These are phyloP conservation scores for Hycleus cichorii DNA, from an alignment of 1,140 invertebrate genomes.

Conservation along the genomic window DNA sequence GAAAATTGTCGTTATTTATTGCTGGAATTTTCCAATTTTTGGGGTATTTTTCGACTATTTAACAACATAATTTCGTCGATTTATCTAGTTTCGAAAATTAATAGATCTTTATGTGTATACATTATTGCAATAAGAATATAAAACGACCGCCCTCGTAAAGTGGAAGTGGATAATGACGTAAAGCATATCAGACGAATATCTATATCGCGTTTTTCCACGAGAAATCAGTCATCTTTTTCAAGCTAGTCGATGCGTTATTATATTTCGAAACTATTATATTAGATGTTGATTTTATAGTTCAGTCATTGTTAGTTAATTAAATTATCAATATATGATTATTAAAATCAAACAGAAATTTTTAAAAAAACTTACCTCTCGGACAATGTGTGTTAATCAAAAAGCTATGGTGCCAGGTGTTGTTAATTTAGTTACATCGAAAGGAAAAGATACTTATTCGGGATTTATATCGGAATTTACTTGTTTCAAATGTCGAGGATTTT, in stretches of 20 bases:
- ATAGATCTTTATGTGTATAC: no score
- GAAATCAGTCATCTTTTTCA: conserved; percentile 6
- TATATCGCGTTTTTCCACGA: conserved; percentile 4
- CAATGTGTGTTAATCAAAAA: conserved; percentile 37
- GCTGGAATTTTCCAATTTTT: neutral
- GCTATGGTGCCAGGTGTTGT: conserved; percentile 39
- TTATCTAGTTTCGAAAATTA: neutral
- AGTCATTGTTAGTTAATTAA: no score
- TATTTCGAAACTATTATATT: no score
- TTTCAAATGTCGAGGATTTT: conserved; percentile 34
- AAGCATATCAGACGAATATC: conserved; percentile 4
- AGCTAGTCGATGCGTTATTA: no score
- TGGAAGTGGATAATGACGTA: conserved; percentile 12
- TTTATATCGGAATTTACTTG: conserved; percentile 38
- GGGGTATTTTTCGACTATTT: conserved; percentile 1
- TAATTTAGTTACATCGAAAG: conserved; percentile 38
- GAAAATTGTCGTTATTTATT: neutral
- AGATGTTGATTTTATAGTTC: no score
- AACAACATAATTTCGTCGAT: neutral
- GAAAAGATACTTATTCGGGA: conserved; percentile 37
- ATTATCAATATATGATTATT: no score
- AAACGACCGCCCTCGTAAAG: no score
- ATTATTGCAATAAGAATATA: no score
- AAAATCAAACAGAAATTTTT: no score
- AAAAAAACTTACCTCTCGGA: neutral